Conservation (phyloP, 2,113 vertebrate genomes). For the Camarhynchus parvulus region DNA sequence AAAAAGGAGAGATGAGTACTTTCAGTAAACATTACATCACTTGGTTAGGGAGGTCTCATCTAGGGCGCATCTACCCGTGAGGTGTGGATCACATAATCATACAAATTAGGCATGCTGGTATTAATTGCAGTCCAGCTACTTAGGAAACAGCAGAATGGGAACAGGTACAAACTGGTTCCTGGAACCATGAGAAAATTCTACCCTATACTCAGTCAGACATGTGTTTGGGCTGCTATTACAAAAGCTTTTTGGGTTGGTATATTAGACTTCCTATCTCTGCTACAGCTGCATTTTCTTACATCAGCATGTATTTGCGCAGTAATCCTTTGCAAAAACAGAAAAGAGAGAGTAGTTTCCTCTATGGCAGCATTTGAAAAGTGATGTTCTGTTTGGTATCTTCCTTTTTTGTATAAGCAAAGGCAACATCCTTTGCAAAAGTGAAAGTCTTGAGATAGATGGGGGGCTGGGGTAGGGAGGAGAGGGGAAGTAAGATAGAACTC, state of each 20-base stretch:
- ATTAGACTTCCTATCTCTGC: not conserved
- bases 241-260: not conserved
- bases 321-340: not conserved
- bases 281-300: not conserved
- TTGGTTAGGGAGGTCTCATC: not conserved
- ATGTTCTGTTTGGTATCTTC: not conserved
- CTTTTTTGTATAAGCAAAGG: not conserved
- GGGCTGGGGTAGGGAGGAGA: not conserved
- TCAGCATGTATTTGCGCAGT: not conserved
- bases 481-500: not conserved
- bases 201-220: fast-evolving
- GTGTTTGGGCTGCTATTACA: not conserved
- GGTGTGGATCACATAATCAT: not conserved
- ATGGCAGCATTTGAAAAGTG: not conserved
- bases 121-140: not conserved
- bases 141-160: not conserved
- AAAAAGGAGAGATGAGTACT: not conserved
- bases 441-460: not conserved
- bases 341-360: not conserved
- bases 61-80: not conserved
- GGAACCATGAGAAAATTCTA: not conserved
- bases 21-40: not conserved
- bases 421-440: not conserved
- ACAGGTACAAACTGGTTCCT: not conserved
- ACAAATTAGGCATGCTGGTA: not conserved